Conservation (phyloP, 2,113 vertebrate genomes). For the Colistium nudipinnis region DNA sequence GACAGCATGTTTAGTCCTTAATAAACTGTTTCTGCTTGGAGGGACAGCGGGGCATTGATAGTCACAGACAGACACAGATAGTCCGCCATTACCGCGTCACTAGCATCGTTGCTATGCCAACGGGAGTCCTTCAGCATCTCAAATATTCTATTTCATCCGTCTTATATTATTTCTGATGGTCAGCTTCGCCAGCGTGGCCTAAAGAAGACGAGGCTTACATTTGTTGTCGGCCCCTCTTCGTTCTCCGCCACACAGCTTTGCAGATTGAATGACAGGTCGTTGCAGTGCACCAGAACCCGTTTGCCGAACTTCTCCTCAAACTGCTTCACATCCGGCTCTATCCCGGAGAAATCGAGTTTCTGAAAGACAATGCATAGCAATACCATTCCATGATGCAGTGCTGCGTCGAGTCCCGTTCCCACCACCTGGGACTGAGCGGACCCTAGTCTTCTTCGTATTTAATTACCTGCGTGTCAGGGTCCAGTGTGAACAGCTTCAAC, state of each 20-base stretch:
- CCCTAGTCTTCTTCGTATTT: neutral
- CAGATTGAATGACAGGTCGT: slow-evolving; percentile 96
- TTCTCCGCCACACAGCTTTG: slow-evolving; percentile 98
- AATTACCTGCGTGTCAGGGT: slow-evolving; percentile 95
- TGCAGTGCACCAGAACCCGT: slow-evolving; percentile 94
- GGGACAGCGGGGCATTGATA: slow-evolving; percentile 67
- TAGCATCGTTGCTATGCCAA: slow-evolving; percentile 64
- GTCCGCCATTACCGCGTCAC: slow-evolving; percentile 43
- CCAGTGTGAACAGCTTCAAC: slow-evolving; percentile 94
- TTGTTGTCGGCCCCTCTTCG: slow-evolving; percentile 97
- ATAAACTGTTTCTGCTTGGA: slow-evolving; percentile 43
- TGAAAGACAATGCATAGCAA: slow-evolving; percentile 67
- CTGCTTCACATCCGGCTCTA: slow-evolving; percentile 93
- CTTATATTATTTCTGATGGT: slow-evolving; percentile 41
- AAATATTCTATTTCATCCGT: slow-evolving; percentile 33
- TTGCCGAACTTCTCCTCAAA: slow-evolving; percentile 98
- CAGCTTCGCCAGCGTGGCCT: neutral
- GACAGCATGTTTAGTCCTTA: slow-evolving; percentile 39
- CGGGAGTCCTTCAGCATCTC: slow-evolving; percentile 33
- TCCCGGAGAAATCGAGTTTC: slow-evolving; percentile 94
- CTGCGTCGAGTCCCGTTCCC: neutral
- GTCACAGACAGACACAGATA: slow-evolving; percentile 41
- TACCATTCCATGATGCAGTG: neutral
- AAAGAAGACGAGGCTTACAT: slow-evolving; percentile 79
- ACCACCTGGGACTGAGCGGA: neutral